Evolutionary conservation across 2,113 vertebrate genomes (phyloP), one percentile per base, ranked within the genome.

Genomic region (Neolamprologus modestus): DNA sequence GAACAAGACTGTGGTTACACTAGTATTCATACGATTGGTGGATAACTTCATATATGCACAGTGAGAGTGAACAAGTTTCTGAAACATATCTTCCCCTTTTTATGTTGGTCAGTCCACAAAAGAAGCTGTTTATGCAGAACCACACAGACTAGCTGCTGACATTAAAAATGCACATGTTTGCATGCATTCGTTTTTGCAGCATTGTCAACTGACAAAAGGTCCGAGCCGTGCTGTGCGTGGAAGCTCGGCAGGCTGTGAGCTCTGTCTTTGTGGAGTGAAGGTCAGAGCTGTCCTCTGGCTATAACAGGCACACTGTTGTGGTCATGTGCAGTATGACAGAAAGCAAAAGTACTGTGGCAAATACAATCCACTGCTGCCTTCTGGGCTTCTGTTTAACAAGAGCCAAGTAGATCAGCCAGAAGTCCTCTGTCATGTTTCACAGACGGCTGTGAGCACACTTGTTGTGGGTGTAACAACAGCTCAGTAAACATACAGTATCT

Each of bases 201-300:
- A 83, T 82, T 89, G 61, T 89, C 66, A 55, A 84, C 61, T 54
- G 83, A 87, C 85, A 92, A 88, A 90, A 80, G 85, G 84, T 91
- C 84, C 28, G 17, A 33, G 47, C 73, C 7, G 26, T 78, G 81
- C 54, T 63, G 89, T 90, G 82, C 47, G 50, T 63, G 82, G 54
- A 28, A 24, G 82, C 52, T 88, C 37, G 37, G 63, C 90, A 42
- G 53, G 81, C 92, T 86, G 47, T 47, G 84, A 91, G 93, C 73
- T 85, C 71, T 63, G 81, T 89, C 59, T 92, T 73, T 87, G 84
- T 84, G 82, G 71, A 89, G 92, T 93, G 95, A 96, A 96, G 94
- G 95, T 95, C 95, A 95, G 84, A 84, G 87, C 78, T 87, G 89
- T 94, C 95, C 95, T 92, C 91, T 81, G 92, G 95, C 95, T 91